These are phyloP conservation scores for Microctonus brassicae DNA, from an alignment of 2,888 invertebrate genomes.

Conservation along the genomic window DNA sequence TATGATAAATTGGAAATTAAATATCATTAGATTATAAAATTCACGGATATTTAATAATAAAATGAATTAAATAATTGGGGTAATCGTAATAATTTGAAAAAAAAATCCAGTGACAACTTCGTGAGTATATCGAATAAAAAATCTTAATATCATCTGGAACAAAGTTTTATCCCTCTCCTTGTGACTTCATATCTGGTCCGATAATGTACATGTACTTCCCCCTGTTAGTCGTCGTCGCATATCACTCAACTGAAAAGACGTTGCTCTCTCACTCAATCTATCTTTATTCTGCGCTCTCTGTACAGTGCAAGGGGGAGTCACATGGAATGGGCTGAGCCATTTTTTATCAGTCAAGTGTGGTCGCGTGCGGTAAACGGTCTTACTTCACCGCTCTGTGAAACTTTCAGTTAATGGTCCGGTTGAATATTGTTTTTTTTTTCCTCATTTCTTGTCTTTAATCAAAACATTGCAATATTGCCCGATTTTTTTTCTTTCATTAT, in stretches of 20 bases:
- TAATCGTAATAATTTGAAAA: neutral
- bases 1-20: too few species aligned
- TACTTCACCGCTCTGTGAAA: conserved; percentile 13
- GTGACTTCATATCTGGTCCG: neutral
- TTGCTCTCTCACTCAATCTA: neutral
- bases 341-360: conserved; percentile 66
- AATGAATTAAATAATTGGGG: too few species aligned
- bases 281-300: neutral
- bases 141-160: neutral
- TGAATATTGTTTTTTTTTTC: neutral
- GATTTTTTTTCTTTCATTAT: neutral
- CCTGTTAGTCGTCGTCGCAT: neutral
- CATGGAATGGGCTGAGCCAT: conserved; percentile 34
- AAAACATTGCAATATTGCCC: too few species aligned
- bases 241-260: conserved; percentile 27
- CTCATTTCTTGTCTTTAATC: neutral
- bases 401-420: conserved; percentile 19
- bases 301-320: conserved; percentile 25
- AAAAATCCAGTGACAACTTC: neutral
- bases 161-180: neutral
- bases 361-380: conserved; percentile 59
- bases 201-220: conserved; percentile 29
- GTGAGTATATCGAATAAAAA: neutral
- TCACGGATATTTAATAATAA: too few species aligned
- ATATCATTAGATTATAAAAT: too few species aligned